A percentile compares a stretch with the other conserved stretches of the same genome.
Conservation (phyloP, 1,140 invertebrate genomes). For the Hypsibius dujardini region DNA sequence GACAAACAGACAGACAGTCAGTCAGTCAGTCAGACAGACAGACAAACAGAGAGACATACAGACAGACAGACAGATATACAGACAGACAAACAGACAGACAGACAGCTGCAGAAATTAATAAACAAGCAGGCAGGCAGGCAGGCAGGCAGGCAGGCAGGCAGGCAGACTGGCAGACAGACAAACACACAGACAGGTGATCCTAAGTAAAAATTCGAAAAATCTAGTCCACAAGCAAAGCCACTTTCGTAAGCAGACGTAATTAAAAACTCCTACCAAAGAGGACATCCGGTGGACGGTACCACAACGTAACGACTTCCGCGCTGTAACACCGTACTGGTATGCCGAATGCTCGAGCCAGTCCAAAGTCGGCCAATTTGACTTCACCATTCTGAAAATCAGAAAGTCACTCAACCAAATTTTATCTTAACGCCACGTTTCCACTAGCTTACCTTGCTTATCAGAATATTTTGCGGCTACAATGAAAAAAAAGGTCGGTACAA, state of each 20-base stretch:
- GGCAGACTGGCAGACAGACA: too few relatives aligned
- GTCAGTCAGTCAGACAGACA: too few relatives aligned
- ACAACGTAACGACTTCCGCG: slow-evolving; percentile 85
- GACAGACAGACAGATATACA: too few relatives aligned
- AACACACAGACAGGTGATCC: too few relatives aligned
- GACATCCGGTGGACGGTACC: slow-evolving; percentile 90
- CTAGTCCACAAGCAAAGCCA: too few relatives aligned
- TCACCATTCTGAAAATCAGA: slow-evolving; percentile 49
- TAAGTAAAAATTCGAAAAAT: too few relatives aligned
- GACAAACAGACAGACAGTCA: too few relatives aligned
- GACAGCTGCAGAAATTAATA: too few relatives aligned
- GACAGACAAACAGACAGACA: too few relatives aligned
- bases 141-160: not conserved
- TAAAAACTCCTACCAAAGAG: slow-evolving; percentile 4
- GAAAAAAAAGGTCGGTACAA: too few relatives aligned
- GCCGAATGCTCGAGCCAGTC: slow-evolving; percentile 89
- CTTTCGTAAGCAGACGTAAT: too few relatives aligned
- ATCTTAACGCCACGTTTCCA: not conserved
- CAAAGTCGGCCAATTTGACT: slow-evolving; percentile 95
- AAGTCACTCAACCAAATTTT: slow-evolving; percentile 16
- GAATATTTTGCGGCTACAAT: slow-evolving; percentile 82
- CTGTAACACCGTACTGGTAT: slow-evolving; percentile 98
- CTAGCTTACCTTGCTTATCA: slow-evolving; percentile 62
- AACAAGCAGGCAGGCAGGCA: not conserved
- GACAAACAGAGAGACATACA: too few relatives aligned